A percentile compares a stretch with the other conserved stretches of the same genome.
phyloP scores from a whole-genome alignment of 2,113 vertebrate genomes.

The Cavia aperea region DNA sequence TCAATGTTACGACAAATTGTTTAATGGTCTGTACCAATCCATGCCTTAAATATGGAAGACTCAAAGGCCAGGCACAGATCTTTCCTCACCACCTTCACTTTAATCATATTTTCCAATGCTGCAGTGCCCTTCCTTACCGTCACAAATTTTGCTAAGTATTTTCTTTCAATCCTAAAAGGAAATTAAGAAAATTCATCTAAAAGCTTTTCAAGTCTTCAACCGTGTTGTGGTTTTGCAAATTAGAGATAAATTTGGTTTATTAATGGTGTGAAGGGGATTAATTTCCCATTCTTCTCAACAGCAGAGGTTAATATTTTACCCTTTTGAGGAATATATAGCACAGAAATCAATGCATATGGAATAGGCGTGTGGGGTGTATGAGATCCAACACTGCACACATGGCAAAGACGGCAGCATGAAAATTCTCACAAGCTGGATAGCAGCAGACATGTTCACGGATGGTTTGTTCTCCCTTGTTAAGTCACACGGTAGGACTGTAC shows the following conservation, averaged over 20 bases:
- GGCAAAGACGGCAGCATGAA: neutral
- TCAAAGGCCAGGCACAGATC: neutral
- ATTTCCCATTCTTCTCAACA: neutral
- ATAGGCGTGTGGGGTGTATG: neutral
- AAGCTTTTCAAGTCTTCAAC: neutral
- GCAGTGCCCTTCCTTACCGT: neutral
- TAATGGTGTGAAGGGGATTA: neutral
- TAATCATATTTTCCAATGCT: neutral
- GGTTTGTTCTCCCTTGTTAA: neutral
- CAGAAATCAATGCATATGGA: neutral
- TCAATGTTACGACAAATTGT: neutral
- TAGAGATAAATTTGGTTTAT: neutral
- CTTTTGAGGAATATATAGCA: neutral
- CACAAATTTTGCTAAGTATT: neutral
- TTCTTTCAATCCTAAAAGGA: neutral
- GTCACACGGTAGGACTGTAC: fast-evolving
- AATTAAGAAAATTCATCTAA: neutral
- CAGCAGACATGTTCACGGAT: fast-evolving
- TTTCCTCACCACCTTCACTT: neutral
- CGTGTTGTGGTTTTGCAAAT: neutral
- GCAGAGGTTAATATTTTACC: neutral
- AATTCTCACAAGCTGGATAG: neutral
- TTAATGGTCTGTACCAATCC: neutral
- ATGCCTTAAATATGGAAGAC: neutral
- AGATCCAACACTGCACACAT: neutral